Conservation (phyloP, 2,113 vertebrate genomes). For the Malaclemys terrapin region DNA sequence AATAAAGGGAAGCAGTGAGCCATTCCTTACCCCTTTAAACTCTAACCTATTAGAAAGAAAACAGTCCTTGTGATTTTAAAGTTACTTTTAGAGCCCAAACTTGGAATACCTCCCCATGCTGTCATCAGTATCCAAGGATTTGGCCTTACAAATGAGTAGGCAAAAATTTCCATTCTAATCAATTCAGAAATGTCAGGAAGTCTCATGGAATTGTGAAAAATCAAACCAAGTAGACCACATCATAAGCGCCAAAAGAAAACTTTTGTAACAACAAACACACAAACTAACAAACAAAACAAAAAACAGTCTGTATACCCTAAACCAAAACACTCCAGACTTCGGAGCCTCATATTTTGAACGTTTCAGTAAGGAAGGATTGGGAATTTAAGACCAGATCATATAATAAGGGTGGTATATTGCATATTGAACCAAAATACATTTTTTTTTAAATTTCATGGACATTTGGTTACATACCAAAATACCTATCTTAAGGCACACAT, state of each 20-base stretch:
- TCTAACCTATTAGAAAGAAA: slow-evolving; percentile 8
- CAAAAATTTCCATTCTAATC: slow-evolving; percentile 10
- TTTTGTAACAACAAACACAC: neutral
- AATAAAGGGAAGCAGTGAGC: neutral
- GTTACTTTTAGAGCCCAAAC: slow-evolving; percentile 26
- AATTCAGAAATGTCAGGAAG: slow-evolving; percentile 15
- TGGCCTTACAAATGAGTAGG: neutral
- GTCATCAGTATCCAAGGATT: slow-evolving; percentile 15
- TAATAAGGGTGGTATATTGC: neutral
- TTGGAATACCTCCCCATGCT: neutral
- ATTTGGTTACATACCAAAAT: neutral
- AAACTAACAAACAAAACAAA: neutral
- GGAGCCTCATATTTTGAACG: neutral
- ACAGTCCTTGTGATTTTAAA: neutral
- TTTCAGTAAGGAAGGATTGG: fast-evolving
- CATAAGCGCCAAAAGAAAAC: neutral
- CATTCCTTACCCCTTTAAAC: slow-evolving; percentile 32
- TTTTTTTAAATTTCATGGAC: neutral
- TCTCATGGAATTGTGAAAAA: slow-evolving; percentile 36
- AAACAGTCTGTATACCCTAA: fast-evolving
- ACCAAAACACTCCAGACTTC: neutral
- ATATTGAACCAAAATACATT: neutral
- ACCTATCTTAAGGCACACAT: neutral
- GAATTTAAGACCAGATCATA: neutral
- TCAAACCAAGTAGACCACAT: neutral